Conservation (phyloP, 2,888 invertebrate genomes). For the Capitulum mitella region DNA sequence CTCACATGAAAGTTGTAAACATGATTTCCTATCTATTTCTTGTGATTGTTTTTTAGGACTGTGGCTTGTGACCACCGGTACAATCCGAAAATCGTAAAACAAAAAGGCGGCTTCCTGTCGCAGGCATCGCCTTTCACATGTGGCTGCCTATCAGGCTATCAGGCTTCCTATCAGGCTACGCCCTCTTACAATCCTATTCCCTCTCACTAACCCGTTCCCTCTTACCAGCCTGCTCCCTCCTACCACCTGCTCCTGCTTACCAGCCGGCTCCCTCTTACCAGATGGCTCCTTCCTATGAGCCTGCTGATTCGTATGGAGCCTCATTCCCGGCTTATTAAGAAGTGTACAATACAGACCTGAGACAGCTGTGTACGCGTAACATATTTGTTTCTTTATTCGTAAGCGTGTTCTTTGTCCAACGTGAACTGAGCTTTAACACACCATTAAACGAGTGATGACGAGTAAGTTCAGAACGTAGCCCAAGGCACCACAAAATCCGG, state of each 20-base stretch:
- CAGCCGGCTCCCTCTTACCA: background rate
- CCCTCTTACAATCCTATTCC: background rate
- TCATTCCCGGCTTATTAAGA: background rate
- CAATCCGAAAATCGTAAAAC: no score
- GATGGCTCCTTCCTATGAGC: background rate
- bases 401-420: background rate
- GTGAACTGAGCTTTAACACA: no score
- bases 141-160: no score
- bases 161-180: background rate
- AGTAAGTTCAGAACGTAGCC: no score
- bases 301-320: background rate
- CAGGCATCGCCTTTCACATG: no score
- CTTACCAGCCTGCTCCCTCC: background rate
- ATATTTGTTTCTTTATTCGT: background rate
- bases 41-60: no score
- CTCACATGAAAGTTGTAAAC: no score
- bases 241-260: background rate
- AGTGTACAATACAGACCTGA: background rate
- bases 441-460: no score
- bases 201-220: slow-evolving; percentile 36
- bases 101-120: no score
- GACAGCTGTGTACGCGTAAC: background rate
- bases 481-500: no score
- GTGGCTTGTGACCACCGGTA: no score
- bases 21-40: no score